Base-by-base conservation (phyloP, 2,113 vertebrate species). In the Neofelis nebulosa region DNA sequence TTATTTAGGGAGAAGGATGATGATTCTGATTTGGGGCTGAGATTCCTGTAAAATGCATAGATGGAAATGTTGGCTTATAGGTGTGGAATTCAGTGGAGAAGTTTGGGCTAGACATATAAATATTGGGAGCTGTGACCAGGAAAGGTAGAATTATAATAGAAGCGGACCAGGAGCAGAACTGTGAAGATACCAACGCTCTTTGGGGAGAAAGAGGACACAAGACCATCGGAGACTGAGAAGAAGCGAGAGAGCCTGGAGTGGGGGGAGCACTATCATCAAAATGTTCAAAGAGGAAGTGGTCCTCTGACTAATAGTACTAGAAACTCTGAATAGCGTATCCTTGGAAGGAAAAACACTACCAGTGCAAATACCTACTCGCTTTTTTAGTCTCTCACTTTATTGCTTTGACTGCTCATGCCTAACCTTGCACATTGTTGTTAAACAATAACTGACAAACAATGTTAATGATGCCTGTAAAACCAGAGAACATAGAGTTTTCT, bases 381-480 rank as follows among this genome's bases (percentile, higher is more conserved):
- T 38, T 78, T 76, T 57, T 11, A 52, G 79, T 57, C 12, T 80
- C 86, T 86, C 57, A 41, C 55, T 69, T 68, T 71, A 55, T 71
- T 71, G 29, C 85, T 89, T 85, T 84, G 71, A 57, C 73, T 14
- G 29, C 45, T 94, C 68, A 52, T 55, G 82, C 73, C 52, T 81
- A 69, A 61, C 57, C 50, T 83, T 94, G 92, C 25, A 78, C 81
- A 85, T 9, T 33, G 69, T 45, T 81, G 45, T 74, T 50, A 66
- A 91, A 95, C 79, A 94, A 61, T 93, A 94, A 94, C 85, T 91
- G 85, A 74, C 78, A 94, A 92, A 65, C 65, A 69, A 50, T 95
- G 81, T 94, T 91, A 93, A 89, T 15, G 89, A 89, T 80, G 55
- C 52, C 25, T 91, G 3, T 95, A 95, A 97, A 97, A 68, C 78